These are phyloP conservation scores for Leptarthrus brevirostris DNA, from an alignment of 2,888 invertebrate genomes.

Conservation along the genomic window DNA sequence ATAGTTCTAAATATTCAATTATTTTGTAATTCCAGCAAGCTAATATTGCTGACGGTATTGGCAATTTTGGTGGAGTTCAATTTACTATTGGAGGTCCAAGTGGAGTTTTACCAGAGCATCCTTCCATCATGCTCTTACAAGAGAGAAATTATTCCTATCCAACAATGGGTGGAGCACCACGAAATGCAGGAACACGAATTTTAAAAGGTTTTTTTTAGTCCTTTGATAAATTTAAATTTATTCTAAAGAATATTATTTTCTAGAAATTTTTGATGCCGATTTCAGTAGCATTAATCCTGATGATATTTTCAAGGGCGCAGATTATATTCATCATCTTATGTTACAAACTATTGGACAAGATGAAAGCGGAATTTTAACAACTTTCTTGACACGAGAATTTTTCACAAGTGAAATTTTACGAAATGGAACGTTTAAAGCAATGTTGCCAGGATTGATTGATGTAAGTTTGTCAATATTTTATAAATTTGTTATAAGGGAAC, in stretches of 20 bases:
- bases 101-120: conserved; percentile 63
- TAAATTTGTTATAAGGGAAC: no score
- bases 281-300: conserved; percentile 63
- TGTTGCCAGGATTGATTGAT: conserved; percentile 69
- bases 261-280: conserved; percentile 63
- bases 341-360: conserved; percentile 64
- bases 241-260: conserved; percentile 8
- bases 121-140: conserved; percentile 55
- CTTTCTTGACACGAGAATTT: conserved; percentile 67
- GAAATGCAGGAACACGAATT: conserved; percentile 61
- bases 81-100: conserved; percentile 65
- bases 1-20: neutral
- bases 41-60: conserved; percentile 61
- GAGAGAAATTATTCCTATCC: conserved; percentile 62
- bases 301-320: conserved; percentile 60
- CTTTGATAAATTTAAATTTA: neutral
- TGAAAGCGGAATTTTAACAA: conserved; percentile 66
- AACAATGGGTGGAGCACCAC: conserved; percentile 63
- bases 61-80: conserved; percentile 63
- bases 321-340: conserved; percentile 63
- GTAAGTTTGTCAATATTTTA: conserved; percentile 63
- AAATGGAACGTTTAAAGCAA: conserved; percentile 66
- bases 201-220: conserved; percentile 58
- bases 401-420: conserved; percentile 64
- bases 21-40: conserved; percentile 56